A percentile compares a stretch with the other conserved stretches of the same genome.
Conservation (phyloP, 2,113 vertebrate genomes). For the Phrynosoma platyrhinos region DNA sequence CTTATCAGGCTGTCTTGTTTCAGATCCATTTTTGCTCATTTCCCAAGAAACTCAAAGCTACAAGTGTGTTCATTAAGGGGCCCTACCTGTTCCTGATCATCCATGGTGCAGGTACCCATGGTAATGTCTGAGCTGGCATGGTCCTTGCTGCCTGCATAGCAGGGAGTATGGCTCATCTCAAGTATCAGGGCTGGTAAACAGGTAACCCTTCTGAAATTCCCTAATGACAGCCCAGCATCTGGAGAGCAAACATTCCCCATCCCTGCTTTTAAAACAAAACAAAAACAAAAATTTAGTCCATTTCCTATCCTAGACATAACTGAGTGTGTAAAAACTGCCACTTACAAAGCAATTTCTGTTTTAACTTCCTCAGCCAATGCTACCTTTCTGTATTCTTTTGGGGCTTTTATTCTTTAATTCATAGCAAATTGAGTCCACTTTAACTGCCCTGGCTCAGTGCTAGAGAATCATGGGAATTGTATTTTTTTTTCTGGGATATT, state of each 20-base stretch:
- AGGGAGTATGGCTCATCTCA: background rate
- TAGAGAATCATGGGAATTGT: too few species aligned
- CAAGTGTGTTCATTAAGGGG: background rate
- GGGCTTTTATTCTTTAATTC: constrained; percentile 22
- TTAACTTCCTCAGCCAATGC: background rate
- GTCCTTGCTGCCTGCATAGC: background rate
- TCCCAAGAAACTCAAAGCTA: background rate
- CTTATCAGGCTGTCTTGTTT: background rate
- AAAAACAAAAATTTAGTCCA: background rate
- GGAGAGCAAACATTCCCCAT: background rate
- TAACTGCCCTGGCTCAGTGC: too few species aligned
- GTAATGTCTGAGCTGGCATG: background rate
- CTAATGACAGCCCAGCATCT: background rate
- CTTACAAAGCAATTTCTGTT: constrained; percentile 9
- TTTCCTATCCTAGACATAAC: background rate
- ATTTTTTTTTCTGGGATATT: too few species aligned
- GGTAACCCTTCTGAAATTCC: background rate
- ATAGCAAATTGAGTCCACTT: too few species aligned
- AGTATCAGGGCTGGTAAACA: background rate
- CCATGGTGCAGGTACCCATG: background rate
- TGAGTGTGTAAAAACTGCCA: background rate
- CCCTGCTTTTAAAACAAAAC: background rate
- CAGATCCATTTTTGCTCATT: background rate
- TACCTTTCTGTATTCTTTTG: constrained; percentile 17
- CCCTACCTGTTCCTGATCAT: background rate